These are phyloP conservation scores for Polyergus mexicanus DNA, from an alignment of 1,140 invertebrate species.

Conservation along the genomic window DNA sequence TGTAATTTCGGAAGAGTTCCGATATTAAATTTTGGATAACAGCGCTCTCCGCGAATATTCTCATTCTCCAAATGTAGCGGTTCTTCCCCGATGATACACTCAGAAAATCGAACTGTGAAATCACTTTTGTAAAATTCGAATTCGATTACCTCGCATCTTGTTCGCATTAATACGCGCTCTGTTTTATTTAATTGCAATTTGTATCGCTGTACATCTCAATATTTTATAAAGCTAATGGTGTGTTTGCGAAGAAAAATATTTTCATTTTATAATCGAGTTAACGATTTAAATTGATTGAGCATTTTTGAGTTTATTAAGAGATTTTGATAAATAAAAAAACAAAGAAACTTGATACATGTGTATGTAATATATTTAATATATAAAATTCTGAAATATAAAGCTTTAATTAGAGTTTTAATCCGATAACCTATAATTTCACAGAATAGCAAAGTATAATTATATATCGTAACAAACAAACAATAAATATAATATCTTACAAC, in stretches of 20 bases:
- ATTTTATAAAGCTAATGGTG: background rate
- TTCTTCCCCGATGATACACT: slow-evolving; percentile 24
- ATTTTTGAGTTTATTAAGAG: background rate
- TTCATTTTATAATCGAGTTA: slow-evolving; percentile 5
- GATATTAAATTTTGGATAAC: slow-evolving; percentile 81
- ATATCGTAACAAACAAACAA: background rate
- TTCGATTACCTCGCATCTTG: background rate
- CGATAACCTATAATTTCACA: slow-evolving; percentile 3
- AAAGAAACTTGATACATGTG: background rate
- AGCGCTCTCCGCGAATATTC: slow-evolving; percentile 74
- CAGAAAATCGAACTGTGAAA: background rate
- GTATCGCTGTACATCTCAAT: background rate
- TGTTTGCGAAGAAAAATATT: background rate
- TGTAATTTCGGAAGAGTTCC: slow-evolving; percentile 82
- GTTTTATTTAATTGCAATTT: background rate
- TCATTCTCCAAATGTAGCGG: slow-evolving; percentile 70
- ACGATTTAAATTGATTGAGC: background rate
- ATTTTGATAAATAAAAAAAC: background rate
- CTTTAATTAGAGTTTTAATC: slow-evolving; percentile 23
- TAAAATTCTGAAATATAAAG: background rate
- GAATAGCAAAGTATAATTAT: slow-evolving; percentile 3
- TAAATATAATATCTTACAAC: slow-evolving; percentile 7
- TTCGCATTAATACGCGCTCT: background rate
- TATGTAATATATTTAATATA: background rate
- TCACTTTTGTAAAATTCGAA: slow-evolving; percentile 14